Evolutionary conservation across 2,888 invertebrate species (phyloP), one percentile per base, ranked within the genome.

Genomic region (Drosophila eohydei): DNA sequence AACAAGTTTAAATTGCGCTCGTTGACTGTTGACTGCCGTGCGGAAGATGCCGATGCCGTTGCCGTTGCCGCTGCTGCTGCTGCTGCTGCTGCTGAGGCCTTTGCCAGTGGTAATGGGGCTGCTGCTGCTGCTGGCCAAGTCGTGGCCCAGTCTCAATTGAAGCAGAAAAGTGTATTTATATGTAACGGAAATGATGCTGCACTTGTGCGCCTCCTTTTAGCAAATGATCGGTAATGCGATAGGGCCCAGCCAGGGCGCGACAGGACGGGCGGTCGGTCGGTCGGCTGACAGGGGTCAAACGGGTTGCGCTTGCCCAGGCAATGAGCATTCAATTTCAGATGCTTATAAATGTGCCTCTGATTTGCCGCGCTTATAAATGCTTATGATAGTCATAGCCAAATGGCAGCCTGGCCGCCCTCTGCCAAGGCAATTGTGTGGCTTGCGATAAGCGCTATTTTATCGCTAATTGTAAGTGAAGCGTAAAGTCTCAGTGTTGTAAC

Each of bases 1-100:
- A 86, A 86, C 86, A 88, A 86, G 86, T 86, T 86, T 86, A 86
- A 86, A 86, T 86, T 86, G 86, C 86, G 86, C 88, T 88, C 88
- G 86, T 86, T 86, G 81, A 87, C 85, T 84, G 87, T 87, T 87
- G 87, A 87, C 85, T 85, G 82, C 78, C 78, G 75, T 84, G 80
- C 84, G 74, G 84, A 81, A 86, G 83, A 85, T 78, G 78, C 67
- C 74, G 72, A 62, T 66, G 80, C 56, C 55, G 58, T 51, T 55
- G 75, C 62, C 55, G 50, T 44, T 21, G 62, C 48, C 41, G 34
- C 8, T 84, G 82, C 78, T 74, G 72, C 80, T 36, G 82, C 78
- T 74, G 72, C 80, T 36, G 54, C 60, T 36, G 30, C 26, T 11
- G 54, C 48, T 40, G 28, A 32, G 21, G 38, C 48, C 16, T 50